Base-by-base conservation (phyloP, 2,113 vertebrate genomes). In the Fukomys damarensis region DNA sequence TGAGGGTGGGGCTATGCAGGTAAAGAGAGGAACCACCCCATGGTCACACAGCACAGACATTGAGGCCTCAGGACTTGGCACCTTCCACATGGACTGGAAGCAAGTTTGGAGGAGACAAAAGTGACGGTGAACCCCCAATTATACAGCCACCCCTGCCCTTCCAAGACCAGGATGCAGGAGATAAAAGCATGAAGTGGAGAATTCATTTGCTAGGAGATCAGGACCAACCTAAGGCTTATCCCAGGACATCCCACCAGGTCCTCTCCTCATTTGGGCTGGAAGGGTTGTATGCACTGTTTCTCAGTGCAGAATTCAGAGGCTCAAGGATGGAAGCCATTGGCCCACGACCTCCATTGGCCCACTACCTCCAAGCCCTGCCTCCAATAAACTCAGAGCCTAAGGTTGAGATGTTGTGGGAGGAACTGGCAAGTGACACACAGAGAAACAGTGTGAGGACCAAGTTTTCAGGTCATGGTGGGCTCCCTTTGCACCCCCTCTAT, bases 1-100 rank as follows among this genome's bases (percentile, higher is more conserved):
- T 9, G 7, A 35, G 72, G 59, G 7, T 41, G 70, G 43, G 24
- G 9, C 68, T 52, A 20, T 68, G 8, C 9, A 2, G 24, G 0
- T 49, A 32, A 41, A 84, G 38, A 70, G 28, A 22, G 38, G 65
- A 83, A 35, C 63, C 1, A 24, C 4, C 4, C 68, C 63, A 30
- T 3, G 2, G 24, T 65, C 76, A 61, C 86, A 17, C 1, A n/a
- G 43, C 4, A 0, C 5, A 38, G 41, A 13, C 2, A 61, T 5
- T 5, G 58, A 17, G 1, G 22, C 19, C 22, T 43, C 13, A 46
- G 72, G 49, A 41, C 49, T 65, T 35, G 22, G 66, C 5, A 9
- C 13, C 26, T 41, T 12, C 12, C 41, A 7, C 5, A 22, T n/a
- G 14, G 41, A 14, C 72, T 35, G 17, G 52, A 14, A 66, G 63